Evolutionary conservation across 2,797 vertebrate genomes (phyloP), one percentile per base, ranked within the genome.

Genomic region (Fratercula arctica): DNA sequence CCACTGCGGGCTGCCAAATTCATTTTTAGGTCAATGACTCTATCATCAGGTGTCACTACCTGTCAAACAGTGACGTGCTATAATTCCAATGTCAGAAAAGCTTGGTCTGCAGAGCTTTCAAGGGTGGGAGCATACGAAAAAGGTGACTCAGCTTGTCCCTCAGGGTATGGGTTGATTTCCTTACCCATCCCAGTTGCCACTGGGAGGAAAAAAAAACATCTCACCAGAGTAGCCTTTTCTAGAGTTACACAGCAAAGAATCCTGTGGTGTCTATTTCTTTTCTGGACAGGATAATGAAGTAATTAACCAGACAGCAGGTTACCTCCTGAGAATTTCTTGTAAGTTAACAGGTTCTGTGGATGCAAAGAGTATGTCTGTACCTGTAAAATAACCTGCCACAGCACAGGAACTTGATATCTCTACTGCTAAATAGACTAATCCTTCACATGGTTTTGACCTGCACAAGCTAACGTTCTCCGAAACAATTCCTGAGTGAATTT

Each of bases 91-190:
- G 73, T 60, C 84, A 68, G 67, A 67, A 90, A 46, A 90, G 20
- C 53, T 92, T 66, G 84, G 53, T 70, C 77, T 82, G 78, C 72
- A 83, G 68, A 92, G 84, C 81, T 74, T 89, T 81, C 68, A 81
- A 35, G 84, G 50, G 68, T 92, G 90, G 92, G 53, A 69, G 87
- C 24, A 1, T 31, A 9, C 43, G 33, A 81, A 85, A 79, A 88
- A 88, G 7, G 64, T 95, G 94, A 93, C 68, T 95, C 93, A 92
- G 0, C 12, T 67, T 89, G 15, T 20, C 80, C 91, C 33, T 88
- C 2, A 0, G 68, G 78, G n/a, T 39, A 23, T 46, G 61, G 17
- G 60, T 61, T 92, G 75, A 66, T 93, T 93, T 96, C 29, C 18
- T 4, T 87, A 48, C 78, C 75, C 81, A 76, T 92, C 81, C 78